phyloP scores from a whole-genome alignment of 2,113 vertebrate species.

The Vombatus ursinus region DNA sequence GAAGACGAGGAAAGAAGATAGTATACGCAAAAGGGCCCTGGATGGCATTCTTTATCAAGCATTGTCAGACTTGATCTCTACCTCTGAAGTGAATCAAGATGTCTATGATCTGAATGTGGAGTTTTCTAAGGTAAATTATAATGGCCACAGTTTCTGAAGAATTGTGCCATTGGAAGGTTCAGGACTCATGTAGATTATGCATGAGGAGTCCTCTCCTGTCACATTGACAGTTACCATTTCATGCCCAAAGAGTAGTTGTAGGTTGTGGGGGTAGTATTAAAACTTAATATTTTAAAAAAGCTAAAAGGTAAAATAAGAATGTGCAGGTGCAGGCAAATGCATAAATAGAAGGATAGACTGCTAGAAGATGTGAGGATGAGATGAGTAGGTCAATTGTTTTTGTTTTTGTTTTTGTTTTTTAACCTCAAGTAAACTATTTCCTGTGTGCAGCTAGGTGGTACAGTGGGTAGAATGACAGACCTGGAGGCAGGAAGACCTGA shows the following conservation, averaged over 20 bases:
- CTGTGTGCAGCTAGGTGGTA: not conserved
- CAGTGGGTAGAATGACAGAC: not conserved
- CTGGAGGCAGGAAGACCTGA: not conserved
- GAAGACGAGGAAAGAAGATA: constrained; percentile 82
- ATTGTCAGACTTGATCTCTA: constrained; percentile 81
- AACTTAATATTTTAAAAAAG: not conserved
- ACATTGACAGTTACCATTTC: accelerated
- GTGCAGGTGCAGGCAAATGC: not conserved
- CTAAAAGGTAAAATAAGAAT: not conserved
- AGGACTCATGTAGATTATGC: not conserved
- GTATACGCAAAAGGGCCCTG: constrained; percentile 79
- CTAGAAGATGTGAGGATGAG: not conserved
- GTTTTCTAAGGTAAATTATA: constrained; percentile 84
- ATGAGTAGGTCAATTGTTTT: not conserved
- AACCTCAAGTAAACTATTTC: not conserved
- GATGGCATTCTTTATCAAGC: constrained; percentile 86
- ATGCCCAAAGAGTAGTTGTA: not conserved
- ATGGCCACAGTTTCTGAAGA: not conserved
- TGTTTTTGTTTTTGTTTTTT: not conserved
- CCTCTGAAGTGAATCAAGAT: constrained; percentile 85
- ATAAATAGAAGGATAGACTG: not conserved
- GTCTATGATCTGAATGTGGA: constrained; percentile 85
- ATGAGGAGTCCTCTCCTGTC: not conserved
- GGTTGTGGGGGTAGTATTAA: not conserved
- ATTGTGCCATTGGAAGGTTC: not conserved